phyloP scores from a whole-genome alignment of 2,888 invertebrate species.

The Nesidiocoris tenuis region DNA sequence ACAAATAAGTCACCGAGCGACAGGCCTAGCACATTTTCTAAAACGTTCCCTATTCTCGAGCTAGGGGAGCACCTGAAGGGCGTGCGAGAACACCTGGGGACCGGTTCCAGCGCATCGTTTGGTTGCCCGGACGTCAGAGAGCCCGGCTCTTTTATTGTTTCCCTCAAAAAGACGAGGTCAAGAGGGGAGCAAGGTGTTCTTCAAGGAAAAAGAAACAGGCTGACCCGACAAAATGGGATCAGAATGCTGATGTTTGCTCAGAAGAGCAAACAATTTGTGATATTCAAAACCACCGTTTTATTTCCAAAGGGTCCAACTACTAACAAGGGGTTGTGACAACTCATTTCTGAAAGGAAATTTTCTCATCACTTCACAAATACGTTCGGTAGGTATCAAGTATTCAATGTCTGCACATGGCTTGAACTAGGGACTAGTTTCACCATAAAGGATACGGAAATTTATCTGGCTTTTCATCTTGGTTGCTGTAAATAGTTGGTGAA shows the following conservation, averaged over 20 bases:
- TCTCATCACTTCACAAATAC: neutral
- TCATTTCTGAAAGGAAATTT: constrained; percentile 1
- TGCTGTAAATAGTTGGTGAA: too few relatives aligned
- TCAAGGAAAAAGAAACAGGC: neutral
- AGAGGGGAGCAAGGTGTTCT: constrained; percentile 30
- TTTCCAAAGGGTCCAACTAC: neutral
- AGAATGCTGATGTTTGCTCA: constrained; percentile 16
- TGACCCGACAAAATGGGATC: constrained; percentile 28
- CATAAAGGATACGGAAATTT: too few relatives aligned
- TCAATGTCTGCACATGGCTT: too few relatives aligned
- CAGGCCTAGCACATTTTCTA: too few relatives aligned
- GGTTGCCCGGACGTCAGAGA: too few relatives aligned
- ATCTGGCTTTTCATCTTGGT: too few relatives aligned
- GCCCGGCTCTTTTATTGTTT: neutral
- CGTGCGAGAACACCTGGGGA: constrained; percentile 36
- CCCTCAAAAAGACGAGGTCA: constrained; percentile 1
- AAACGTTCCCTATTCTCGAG: neutral
- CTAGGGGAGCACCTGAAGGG: constrained; percentile 17
- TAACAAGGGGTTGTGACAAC: neutral
- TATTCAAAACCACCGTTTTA: constrained; percentile 27
- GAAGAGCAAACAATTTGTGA: constrained; percentile 36
- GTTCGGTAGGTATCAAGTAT: too few relatives aligned
- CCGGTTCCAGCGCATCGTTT: constrained; percentile 20
- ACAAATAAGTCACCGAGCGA: neutral
- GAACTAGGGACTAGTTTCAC: too few relatives aligned